Evolutionary conservation across 2,113 vertebrate species (phyloP), one percentile per base, ranked within the genome.

Genomic region (Cebidichthys violaceus): DNA sequence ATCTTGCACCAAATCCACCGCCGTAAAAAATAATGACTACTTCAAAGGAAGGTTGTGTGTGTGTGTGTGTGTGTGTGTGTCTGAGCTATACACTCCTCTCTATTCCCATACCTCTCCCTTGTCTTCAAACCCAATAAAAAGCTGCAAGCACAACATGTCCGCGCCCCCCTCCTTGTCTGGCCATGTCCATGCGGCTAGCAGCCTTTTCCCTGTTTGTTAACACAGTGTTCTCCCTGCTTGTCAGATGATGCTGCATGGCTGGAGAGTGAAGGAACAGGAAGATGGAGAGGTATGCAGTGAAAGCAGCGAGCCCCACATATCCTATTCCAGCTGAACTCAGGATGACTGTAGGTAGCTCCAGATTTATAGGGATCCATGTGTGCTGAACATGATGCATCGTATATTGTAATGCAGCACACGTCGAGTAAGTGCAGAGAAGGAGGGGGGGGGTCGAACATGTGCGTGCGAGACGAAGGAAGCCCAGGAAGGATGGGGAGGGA

Each of bases 141-240:
- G 39, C 82, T 88, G 71, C 57, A 76, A 83, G 82, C 75, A 81
- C 79, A 87, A 74, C 72, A 79, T 37, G 37, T 72, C 31, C 11
- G n/a, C 11, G 8, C 17, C 4, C 75, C 77, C 70, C 60, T 18
- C 18, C 55, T 57, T 43, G 69, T 81, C 60, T 24, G 17, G 64
- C 83, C 62, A 64, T 77, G 84, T 88, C 86, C 59, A 2, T 85
- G 60, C 90, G 92, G 85, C 87, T 93, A 83, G 84, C 90, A 89
- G 75, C 73, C 69, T 88, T 93, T 89, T 87, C 75, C 87, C 75
- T 80, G 82, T 91, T 92, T 90, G 88, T 85, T 93, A 83, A 84
- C 75, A 83, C 77, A 59, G 71, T 78, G 84, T 85, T 91, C 89
- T 88, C 54, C 29, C 76, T 35, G 70, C 79, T 69, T 89, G 75